Conservation (phyloP, 1,140 invertebrate species). For the Lepeophtheirus salmonis region DNA sequence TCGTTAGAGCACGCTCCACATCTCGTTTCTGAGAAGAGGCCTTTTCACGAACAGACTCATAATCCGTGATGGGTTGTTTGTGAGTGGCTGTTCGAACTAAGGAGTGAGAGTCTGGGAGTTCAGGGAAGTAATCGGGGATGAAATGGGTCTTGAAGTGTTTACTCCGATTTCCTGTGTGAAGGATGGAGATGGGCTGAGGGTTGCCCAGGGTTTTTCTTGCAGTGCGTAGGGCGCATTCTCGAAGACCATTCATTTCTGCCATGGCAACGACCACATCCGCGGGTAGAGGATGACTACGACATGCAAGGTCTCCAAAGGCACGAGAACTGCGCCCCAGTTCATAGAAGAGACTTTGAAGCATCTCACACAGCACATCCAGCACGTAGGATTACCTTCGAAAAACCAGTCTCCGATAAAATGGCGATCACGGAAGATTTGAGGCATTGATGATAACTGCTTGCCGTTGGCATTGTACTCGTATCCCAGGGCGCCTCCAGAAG, state of each 20-base stretch:
- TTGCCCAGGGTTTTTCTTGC: constrained; percentile 5
- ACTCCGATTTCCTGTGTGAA: constrained; percentile 68
- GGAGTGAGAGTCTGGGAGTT: constrained; percentile 85
- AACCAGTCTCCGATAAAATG: constrained; percentile 54
- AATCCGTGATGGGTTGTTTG: constrained; percentile 88
- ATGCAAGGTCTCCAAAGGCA: constrained; percentile 64
- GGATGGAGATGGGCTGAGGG: constrained; percentile 44
- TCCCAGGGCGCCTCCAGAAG: too few species aligned
- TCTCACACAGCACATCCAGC: constrained; percentile 66
- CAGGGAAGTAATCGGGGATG: constrained; percentile 55
- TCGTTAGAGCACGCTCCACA: constrained; percentile 74
- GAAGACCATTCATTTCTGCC: constrained; percentile 37
- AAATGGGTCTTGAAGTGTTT: constrained; percentile 34
- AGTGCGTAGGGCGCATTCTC: constrained; percentile 15
- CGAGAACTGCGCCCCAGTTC: constrained; percentile 57
- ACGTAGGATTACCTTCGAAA: constrained; percentile 45
- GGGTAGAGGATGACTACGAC: constrained; percentile 63
- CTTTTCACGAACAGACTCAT: constrained; percentile 85
- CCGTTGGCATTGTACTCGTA: background rate
- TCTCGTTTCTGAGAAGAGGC: constrained; percentile 79
- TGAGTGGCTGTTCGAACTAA: constrained; percentile 70
- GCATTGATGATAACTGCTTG: constrained; percentile 14
- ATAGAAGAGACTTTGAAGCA: constrained; percentile 54
- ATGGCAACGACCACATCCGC: constrained; percentile 69
- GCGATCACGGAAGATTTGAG: constrained; percentile 49